Base-by-base conservation (phyloP, 2,797 vertebrate species). In the Hippoglossus hippoglossus region DNA sequence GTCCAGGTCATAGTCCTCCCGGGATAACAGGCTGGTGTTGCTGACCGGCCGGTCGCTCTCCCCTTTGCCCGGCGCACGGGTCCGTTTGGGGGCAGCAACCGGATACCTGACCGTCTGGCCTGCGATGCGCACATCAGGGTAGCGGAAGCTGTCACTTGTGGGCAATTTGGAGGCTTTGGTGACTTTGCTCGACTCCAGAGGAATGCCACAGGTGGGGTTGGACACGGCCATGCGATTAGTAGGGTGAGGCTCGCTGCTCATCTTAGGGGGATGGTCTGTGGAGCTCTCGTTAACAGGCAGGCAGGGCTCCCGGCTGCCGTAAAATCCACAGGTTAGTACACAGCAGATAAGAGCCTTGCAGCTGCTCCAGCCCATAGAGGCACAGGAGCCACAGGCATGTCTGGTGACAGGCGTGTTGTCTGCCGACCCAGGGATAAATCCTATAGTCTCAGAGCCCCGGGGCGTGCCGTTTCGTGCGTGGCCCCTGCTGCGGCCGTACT, bases 321-420 rank as follows among this genome's bases (percentile, higher is more conserved):
- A 98, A 75, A 95, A 89, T 57, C 97, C 97, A 11, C 97, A 99
- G 76, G 96, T 97, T 84, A 99, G 91, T 24, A 99, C 91, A 63
- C 95, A 98, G 86, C 98, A 99, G 77, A 98, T 92, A 25, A 97
- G 93, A 0, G 96, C 93, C 83, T 94, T 96, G 65, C 96, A 98
- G 11, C 94, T 89, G 44, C 94, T 95, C 98, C 98, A 99, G 53
- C 96, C 96, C 72, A 95, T 89, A 0, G 96, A 94, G 18, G 95
- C 90, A 36, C 96, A 96, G 22, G 96, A 95, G 54, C 95, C 96
- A 57, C 98, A 98, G 1, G 90, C 65, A 11, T 88, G 90, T 44
- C 90, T 85, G 60, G 67, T 65, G 0, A 87, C 77, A 0, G 95
- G 79, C 0, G 89, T 25, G 46, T 82, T 80, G 85, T 98, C 97